Evolutionary conservation across 2,113 vertebrate species (phyloP).

Genomic region (Alectura lathami): DNA sequence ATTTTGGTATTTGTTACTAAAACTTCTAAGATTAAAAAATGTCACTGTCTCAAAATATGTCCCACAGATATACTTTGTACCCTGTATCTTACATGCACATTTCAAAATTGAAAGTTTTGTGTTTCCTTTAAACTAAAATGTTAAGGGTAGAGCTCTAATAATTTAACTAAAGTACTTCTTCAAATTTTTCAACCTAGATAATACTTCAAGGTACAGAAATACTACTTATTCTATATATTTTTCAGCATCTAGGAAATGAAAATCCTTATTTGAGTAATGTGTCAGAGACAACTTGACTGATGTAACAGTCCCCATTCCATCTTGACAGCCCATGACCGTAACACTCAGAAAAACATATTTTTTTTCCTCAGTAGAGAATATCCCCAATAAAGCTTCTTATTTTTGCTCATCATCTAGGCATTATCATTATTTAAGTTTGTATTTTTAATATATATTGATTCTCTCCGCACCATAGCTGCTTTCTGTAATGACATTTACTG

Average conservation of each 20-base stretch:
- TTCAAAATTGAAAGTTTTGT: background rate
- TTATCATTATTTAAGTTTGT: background rate
- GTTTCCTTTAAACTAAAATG: background rate
- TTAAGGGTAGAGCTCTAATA: background rate
- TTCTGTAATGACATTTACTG: background rate
- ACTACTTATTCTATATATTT: background rate
- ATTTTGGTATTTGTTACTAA: background rate
- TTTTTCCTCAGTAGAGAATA: background rate
- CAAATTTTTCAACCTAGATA: background rate
- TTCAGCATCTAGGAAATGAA: background rate
- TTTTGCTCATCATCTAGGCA: background rate
- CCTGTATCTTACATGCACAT: rapidly evolving
- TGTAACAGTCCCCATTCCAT: background rate
- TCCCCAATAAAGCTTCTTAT: background rate
- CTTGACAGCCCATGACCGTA: background rate
- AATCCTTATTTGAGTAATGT: background rate
- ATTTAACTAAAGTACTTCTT: background rate
- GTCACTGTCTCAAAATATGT: background rate
- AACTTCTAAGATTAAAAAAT: background rate
- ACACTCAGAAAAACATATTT: background rate
- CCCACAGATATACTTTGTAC: background rate
- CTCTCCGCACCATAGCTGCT: background rate
- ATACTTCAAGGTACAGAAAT: background rate
- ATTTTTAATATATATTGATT: background rate
- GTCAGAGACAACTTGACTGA: background rate